A percentile compares a stretch with the other conserved stretches of the same genome.
These are phyloP conservation scores for Nymphalis urticae DNA, from an alignment of 2,888 invertebrate species.

Conservation along the genomic window DNA sequence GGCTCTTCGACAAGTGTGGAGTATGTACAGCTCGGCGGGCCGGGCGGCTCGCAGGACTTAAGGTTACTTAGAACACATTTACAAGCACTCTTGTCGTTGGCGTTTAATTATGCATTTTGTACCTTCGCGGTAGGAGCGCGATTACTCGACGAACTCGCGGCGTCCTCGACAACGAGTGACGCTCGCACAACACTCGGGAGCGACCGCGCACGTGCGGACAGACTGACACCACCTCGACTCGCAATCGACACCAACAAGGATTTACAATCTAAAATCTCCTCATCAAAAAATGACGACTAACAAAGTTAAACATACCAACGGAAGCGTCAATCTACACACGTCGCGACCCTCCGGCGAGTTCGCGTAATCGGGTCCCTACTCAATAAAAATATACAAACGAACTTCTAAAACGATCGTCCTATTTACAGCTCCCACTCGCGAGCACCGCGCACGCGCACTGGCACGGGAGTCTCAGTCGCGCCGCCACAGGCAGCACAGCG, in stretches of 20 bases:
- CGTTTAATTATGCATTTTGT: constrained; percentile 69
- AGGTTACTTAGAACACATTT: constrained; percentile 43
- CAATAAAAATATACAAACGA: constrained; percentile 43
- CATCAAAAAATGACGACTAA: constrained; percentile 15
- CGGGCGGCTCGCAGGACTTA: constrained; percentile 32
- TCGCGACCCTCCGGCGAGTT: constrained; percentile 41
- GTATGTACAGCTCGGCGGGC: constrained; percentile 47
- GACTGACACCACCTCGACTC: neutral
- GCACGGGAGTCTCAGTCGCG: neutral
- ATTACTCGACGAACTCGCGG: constrained; percentile 50
- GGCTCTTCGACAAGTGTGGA: constrained; percentile 20
- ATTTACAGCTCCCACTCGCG: constrained; percentile 45
- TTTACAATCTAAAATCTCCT: constrained; percentile 12
- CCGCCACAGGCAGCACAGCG: constrained; percentile 43
- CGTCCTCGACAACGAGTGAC: neutral
- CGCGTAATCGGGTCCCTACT: constrained; percentile 68
- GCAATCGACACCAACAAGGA: constrained; percentile 1
- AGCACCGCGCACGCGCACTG: constrained; percentile 7
- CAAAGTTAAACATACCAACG: constrained; percentile 1
- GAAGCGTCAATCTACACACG: constrained; percentile 1
- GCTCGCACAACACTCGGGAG: too few species aligned
- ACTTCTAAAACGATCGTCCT: constrained; percentile 39
- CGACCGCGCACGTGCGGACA: neutral
- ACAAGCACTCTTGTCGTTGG: constrained; percentile 30
- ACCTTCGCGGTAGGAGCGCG: constrained; percentile 66